phyloP scores from a whole-genome alignment of 2,797 vertebrate species.

The Channa striata region DNA sequence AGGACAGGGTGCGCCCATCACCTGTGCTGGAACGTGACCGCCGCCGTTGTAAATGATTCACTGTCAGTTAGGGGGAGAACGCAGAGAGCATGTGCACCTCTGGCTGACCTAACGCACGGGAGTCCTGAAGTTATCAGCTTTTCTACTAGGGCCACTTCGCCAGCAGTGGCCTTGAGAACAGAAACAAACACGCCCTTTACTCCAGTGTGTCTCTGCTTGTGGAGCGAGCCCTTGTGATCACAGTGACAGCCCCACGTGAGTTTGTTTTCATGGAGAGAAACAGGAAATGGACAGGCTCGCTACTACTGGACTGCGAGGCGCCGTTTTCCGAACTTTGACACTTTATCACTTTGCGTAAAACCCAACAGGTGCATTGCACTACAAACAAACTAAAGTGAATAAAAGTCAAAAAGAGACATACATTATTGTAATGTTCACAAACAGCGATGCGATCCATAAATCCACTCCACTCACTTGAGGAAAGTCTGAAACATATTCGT shows the following conservation, averaged over 20 bases:
- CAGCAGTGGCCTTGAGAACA: slow-evolving; percentile 15
- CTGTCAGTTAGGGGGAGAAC: slow-evolving; percentile 55
- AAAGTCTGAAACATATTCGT: background rate
- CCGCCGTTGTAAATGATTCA: slow-evolving; percentile 75
- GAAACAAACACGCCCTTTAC: slow-evolving; percentile 22
- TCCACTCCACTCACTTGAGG: background rate
- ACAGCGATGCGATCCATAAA: background rate
- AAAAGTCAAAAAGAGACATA: background rate
- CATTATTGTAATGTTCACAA: background rate
- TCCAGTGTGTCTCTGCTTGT: background rate
- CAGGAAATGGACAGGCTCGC: slow-evolving; percentile 74
- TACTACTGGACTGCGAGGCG: slow-evolving; percentile 23
- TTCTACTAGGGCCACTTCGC: slow-evolving; percentile 13
- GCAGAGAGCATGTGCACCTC: slow-evolving; percentile 55
- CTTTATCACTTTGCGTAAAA: slow-evolving; percentile 2
- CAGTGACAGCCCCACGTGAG: slow-evolving; percentile 80
- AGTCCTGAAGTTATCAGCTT: slow-evolving; percentile 45
- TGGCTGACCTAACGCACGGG: slow-evolving; percentile 62
- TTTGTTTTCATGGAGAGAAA: slow-evolving; percentile 81
- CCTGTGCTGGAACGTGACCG: slow-evolving; percentile 81
- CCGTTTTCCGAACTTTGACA: slow-evolving; percentile 1
- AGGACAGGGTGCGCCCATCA: slow-evolving; percentile 65
- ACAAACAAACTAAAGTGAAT: background rate
- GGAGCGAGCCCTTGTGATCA: slow-evolving; percentile 7
- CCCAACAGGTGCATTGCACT: background rate